These are phyloP conservation scores for Smithornis capensis DNA, from an alignment of 2,113 vertebrate genomes.

Conservation along the genomic window DNA sequence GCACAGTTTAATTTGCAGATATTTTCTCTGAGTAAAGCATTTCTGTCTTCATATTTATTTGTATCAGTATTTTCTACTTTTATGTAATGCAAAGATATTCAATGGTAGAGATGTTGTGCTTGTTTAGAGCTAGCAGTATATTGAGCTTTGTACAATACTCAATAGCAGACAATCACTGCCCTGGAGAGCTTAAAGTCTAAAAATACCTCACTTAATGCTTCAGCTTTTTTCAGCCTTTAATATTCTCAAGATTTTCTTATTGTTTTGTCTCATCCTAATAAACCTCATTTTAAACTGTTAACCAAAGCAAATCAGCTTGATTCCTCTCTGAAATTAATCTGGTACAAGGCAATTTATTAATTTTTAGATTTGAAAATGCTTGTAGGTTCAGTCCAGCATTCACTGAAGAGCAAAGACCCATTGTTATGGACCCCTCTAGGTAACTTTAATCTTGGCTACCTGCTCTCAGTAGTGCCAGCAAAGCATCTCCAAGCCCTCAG, in stretches of 20 bases:
- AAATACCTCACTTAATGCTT: slow-evolving; percentile 7
- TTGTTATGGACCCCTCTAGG: background rate
- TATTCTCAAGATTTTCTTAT: background rate
- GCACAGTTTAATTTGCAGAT: background rate
- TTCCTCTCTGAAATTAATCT: background rate
- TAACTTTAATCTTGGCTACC: background rate
- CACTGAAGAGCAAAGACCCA: background rate
- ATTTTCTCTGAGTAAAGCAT: background rate
- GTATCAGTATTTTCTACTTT: background rate
- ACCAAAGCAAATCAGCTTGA: background rate
- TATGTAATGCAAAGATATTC: background rate
- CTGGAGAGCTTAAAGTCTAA: slow-evolving; percentile 20
- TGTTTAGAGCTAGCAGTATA: background rate
- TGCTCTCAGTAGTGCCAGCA: background rate
- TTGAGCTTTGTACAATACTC: background rate
- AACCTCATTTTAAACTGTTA: background rate
- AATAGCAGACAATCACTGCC: background rate
- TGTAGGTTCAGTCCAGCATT: background rate
- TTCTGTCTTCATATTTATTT: background rate
- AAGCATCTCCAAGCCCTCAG: background rate
- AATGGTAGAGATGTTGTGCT: background rate
- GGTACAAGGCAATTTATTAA: background rate
- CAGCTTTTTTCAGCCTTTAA: slow-evolving; percentile 5
- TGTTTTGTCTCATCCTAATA: background rate
- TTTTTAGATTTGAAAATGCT: background rate